Percentiles rank a stretch among this genome's conserved stretches.
These are phyloP conservation scores for Stichodactyla mertensii DNA, from an alignment of 64 coral and sea anemone genomes.

Conservation along the genomic window DNA sequence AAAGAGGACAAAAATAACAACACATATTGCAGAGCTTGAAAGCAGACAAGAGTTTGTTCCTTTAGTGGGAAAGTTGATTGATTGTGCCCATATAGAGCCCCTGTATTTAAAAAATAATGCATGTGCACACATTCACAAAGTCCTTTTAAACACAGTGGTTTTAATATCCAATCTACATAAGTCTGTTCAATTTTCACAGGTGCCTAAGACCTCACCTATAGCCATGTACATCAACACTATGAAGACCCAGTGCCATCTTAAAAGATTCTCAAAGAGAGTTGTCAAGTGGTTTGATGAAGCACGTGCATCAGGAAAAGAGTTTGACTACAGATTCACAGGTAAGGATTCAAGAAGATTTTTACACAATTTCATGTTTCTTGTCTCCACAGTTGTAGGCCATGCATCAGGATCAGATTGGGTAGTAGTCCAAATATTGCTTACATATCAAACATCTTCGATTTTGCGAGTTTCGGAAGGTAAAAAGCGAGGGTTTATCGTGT, in stretches of 20 bases:
- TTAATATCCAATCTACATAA: neutral
- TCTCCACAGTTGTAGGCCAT: neutral
- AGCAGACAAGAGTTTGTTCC: conserved; percentile 36
- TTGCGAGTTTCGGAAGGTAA: too few relatives aligned
- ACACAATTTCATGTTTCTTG: conserved; percentile 47
- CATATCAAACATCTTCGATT: too few relatives aligned
- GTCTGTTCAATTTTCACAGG: neutral
- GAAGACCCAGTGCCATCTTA: neutral
- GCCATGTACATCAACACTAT: neutral
- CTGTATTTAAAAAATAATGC: conserved; percentile 26
- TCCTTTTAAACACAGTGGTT: neutral
- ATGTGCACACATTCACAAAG: neutral
- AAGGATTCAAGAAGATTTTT: conserved; percentile 49
- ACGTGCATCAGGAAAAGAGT: neutral
- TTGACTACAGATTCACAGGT: conserved; percentile 50
- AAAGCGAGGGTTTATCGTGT: too few relatives aligned
- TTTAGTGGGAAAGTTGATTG: conserved; percentile 18
- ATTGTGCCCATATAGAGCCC: conserved; percentile 9
- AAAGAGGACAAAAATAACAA: conserved; percentile 6
- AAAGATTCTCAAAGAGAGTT: conserved; percentile 15
- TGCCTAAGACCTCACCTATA: neutral
- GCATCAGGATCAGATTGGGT: neutral
- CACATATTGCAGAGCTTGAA: conserved; percentile 5
- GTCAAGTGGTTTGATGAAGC: conserved; percentile 29
- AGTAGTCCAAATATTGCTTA: too few relatives aligned